Evolutionary conservation across 2,797 vertebrate genomes (phyloP), one percentile per base, ranked within the genome.

Genomic region (Pipistrellus pipistrellus): DNA sequence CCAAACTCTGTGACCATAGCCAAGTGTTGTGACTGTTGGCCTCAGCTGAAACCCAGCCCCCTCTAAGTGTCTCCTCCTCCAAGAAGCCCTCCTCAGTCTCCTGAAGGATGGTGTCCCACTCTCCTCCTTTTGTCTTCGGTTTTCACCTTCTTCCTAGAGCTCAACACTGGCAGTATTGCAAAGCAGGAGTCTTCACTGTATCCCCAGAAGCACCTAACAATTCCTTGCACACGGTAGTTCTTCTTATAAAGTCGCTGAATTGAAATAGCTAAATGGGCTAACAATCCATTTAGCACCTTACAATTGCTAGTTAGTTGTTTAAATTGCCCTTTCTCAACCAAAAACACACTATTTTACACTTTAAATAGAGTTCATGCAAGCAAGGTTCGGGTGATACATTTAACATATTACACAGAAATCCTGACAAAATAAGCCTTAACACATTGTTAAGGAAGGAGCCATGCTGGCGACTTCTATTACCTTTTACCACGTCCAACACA

Each of bases 251-350:
- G n/a, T 32, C 64, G n/a, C 30, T 66, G 38, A 73, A 35, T 38
- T 51, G 66, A 91, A 85, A 75, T 44, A 91, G 66, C 4, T 20
- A 48, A 80, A 46, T 80, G 30, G 18, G 57, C 27, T 41, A 86
- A 32, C 48, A 62, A 8, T 25, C 46, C 53, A 44, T 48, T 72
- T 83, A 72, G 38, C 25, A 73, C 15, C 30, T 44, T 53, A 73
- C n/a, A 53, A 75, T 46, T 80, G 23, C 59, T 25, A 44, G 2
- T 51, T 44, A 25, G 44, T 75, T 84, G n/a, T 90, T 53, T 88
- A 41, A 77, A 59, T 68, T n/a, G 38, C n/a, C 30, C 14, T 91
- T 91, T 46, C 41, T 85, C 57, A 69, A 93, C 66, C 75, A 85
- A 55, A 59, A 95, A 64, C 6, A 62, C 4, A 35, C 66, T 3